Evolutionary conservation across 1,140 invertebrate genomes (phyloP).

Genomic region (Littorina saxatilis): DNA sequence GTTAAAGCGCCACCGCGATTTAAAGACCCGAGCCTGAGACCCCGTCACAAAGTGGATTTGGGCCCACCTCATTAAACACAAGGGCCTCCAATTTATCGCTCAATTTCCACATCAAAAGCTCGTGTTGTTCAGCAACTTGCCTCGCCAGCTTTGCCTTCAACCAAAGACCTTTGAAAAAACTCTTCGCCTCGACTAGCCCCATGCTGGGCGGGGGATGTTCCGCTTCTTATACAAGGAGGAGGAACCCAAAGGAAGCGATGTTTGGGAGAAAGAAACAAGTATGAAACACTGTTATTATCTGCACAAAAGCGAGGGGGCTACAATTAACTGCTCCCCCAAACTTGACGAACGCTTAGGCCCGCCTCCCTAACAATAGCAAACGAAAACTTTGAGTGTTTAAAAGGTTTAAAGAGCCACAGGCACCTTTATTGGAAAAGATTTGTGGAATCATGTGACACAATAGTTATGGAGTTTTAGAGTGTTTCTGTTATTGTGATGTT

Average conservation of each 20-base stretch:
- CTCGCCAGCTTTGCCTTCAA: not conserved
- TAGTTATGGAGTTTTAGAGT: too few species aligned
- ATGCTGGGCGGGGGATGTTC: not conserved
- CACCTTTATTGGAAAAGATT: too few species aligned
- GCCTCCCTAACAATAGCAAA: too few species aligned
- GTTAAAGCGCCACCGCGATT: too few species aligned
- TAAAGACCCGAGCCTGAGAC: not conserved
- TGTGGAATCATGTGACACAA: too few species aligned
- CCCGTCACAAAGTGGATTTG: not conserved
- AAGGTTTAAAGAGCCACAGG: too few species aligned
- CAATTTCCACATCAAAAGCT: conserved; percentile 10
- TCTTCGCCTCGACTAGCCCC: not conserved
- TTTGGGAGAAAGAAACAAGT: too few species aligned
- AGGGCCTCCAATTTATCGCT: conserved; percentile 22
- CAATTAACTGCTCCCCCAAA: conserved; percentile 11
- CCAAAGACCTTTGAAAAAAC: too few species aligned
- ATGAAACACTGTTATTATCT: conserved; percentile 18
- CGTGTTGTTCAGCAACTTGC: not conserved
- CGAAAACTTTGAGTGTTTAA: too few species aligned
- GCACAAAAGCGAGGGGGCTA: not conserved
- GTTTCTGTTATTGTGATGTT: too few species aligned
- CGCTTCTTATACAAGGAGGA: not conserved
- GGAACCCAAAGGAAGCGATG: too few species aligned
- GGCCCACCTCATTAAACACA: conserved; percentile 8
- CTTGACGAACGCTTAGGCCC: too few species aligned